These are phyloP conservation scores for Thera obeliscata DNA, from an alignment of 2,888 invertebrate genomes.

Conservation along the genomic window DNA sequence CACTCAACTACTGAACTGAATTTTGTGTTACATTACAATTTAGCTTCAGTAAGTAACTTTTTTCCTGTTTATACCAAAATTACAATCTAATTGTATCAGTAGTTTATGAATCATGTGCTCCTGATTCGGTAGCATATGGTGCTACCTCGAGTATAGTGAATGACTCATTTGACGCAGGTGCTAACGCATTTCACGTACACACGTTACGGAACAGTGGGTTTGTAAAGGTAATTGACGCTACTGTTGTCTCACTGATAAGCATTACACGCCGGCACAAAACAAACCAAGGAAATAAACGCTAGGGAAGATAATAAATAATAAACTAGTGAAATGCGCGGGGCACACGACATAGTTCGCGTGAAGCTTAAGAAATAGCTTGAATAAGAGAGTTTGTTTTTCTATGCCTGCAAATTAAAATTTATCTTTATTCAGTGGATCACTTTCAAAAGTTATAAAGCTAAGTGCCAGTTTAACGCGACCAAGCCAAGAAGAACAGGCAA, in stretches of 20 bases:
- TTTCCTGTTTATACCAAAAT: slow-evolving; percentile 11
- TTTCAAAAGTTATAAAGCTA: too few species aligned
- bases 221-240: slow-evolving; percentile 12
- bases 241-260: neutral
- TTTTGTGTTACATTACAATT: too few species aligned
- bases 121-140: slow-evolving; percentile 29
- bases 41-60: too few species aligned
- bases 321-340: too few species aligned
- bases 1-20: too few species aligned
- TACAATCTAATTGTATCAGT: slow-evolving; percentile 9
- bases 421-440: too few species aligned
- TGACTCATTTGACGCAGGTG: slow-evolving; percentile 32
- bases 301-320: neutral
- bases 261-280: neutral
- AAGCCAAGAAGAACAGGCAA: too few species aligned
- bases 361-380: too few species aligned
- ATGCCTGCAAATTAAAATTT: too few species aligned
- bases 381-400: too few species aligned
- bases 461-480: too few species aligned
- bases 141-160: slow-evolving; percentile 22
- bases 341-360: too few species aligned
- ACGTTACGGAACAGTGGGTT: slow-evolving; percentile 18
- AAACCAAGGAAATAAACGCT: neutral
- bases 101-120: slow-evolving; percentile 18
- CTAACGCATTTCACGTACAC: slow-evolving; percentile 18